phyloP scores from a whole-genome alignment of 2,888 invertebrate genomes.

The Bibio marci region DNA sequence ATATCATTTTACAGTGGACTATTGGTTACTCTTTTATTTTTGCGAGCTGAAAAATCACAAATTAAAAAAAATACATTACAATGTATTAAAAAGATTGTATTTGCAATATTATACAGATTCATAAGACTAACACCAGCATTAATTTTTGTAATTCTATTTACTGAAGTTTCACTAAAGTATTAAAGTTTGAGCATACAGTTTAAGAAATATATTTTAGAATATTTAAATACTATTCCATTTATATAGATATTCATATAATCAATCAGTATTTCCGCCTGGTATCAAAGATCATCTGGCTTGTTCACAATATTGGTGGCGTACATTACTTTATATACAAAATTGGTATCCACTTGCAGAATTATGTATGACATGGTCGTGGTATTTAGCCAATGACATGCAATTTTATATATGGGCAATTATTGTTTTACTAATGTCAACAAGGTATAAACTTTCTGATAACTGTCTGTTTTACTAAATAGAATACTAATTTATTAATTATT shows the following conservation, averaged over 20 bases:
- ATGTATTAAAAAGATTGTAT: constrained; percentile 29
- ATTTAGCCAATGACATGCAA: constrained; percentile 64
- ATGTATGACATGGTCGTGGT: constrained; percentile 73
- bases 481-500: no score
- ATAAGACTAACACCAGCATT: constrained; percentile 67
- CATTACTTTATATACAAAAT: constrained; percentile 67
- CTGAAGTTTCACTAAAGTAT: constrained; percentile 44
- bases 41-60: constrained; percentile 33
- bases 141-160: constrained; percentile 56
- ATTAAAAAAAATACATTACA: no score
- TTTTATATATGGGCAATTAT: constrained; percentile 53
- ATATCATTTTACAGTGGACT: constrained; percentile 31
- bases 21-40: constrained; percentile 52
- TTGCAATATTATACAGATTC: constrained; percentile 44
- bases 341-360: constrained; percentile 56
- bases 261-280: constrained; percentile 55
- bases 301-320: constrained; percentile 66
- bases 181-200: constrained; percentile 6
- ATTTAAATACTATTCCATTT: no score
- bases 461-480: no score
- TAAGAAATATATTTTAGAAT: not conserved
- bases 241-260: constrained; percentile 44
- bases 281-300: constrained; percentile 56
- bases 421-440: constrained; percentile 44
- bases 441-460: no score